Conservation (phyloP, 2,888 invertebrate species). For the Microctonus aethiopoides region DNA sequence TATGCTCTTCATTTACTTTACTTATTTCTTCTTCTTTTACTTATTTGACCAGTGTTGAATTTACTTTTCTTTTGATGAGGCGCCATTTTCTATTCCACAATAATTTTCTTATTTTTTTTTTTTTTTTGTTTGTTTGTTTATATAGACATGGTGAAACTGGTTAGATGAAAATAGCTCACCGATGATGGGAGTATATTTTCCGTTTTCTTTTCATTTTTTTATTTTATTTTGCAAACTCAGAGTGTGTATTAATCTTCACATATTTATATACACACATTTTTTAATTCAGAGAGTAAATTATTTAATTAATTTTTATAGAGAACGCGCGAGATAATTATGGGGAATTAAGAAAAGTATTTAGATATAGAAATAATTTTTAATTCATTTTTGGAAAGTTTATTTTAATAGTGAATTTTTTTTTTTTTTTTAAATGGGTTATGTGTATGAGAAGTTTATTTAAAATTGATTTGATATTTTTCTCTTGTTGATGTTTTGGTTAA, state of each 20-base stretch:
- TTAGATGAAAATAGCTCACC: slow-evolving; percentile 46
- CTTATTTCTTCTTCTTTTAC: background rate
- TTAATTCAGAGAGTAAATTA: too few relatives aligned
- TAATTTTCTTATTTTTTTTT: slow-evolving; percentile 5
- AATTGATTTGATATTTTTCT: too few relatives aligned
- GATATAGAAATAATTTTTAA: too few relatives aligned
- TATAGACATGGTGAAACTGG: slow-evolving; percentile 40
- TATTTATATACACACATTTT: background rate
- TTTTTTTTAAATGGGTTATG: too few relatives aligned
- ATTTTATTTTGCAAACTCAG: background rate
- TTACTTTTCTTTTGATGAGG: slow-evolving; percentile 29
- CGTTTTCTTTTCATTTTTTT: background rate
- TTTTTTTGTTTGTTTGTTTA: slow-evolving; percentile 19
- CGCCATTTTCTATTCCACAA: slow-evolving; percentile 29
- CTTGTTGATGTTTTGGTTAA: too few relatives aligned
- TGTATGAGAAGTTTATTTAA: too few relatives aligned
- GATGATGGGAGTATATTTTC: slow-evolving; percentile 2
- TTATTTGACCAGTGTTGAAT: background rate
- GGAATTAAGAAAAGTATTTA: too few relatives aligned
- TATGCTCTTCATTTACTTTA: background rate
- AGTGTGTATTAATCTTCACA: background rate
- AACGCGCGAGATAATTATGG: too few relatives aligned
- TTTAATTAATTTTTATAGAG: too few relatives aligned
- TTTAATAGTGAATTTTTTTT: too few relatives aligned
- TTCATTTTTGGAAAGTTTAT: too few relatives aligned